Evolutionary conservation across 2,888 invertebrate genomes (phyloP), one percentile per base, ranked within the genome.

Genomic region (Lithophane leautieri): DNA sequence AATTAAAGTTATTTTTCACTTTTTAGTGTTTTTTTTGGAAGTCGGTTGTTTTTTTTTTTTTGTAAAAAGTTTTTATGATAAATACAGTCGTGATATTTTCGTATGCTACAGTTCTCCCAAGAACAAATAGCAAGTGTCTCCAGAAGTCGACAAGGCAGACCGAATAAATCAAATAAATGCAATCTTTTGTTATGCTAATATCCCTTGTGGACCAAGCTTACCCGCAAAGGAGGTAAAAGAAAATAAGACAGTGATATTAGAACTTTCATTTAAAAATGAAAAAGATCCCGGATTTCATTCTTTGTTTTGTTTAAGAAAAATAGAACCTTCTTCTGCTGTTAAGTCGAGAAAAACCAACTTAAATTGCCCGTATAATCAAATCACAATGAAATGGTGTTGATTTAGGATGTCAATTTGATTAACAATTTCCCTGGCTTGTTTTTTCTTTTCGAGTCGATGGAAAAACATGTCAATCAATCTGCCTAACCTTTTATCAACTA

Each of bases 131-230:
- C 50, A 80, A 62, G 4, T 19, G 34, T 54, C 14, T 16, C 4
- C 16, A 12, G 16, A 28, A 66, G 28, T 34, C 11, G 44, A 54
- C 28, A 28, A n/a, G 25, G 25, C 16, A 12, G 19, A 54, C n/a
- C 0, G 54, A 68, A 54, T 44, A 61, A 76, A 76, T 60, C 0
- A 62, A n/a, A n/a, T 4, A 66, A 78, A 82, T 58, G 4, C 28
- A 62, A 52, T 50, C 22, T 42, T 78, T 83, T 79, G 58, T 50
- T 79, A 60, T 70, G 78, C 22, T 47, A 68, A 63, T 68, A 63
- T 42, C 6, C 9, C 9, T 68, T 50, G 54, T 14, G n/a, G 12
- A 34, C 34, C 50, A 77, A 25, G 47, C 34, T 60, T 28, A 0
- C 11, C 14, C 47, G 19, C 56, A 25, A 16, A 25, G 8, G 28